Percentiles rank a stretch among this genome's conserved stretches.
Evolutionary conservation across 2,888 invertebrate species (phyloP).

Genomic region (Megalurothrips usitatus): DNA sequence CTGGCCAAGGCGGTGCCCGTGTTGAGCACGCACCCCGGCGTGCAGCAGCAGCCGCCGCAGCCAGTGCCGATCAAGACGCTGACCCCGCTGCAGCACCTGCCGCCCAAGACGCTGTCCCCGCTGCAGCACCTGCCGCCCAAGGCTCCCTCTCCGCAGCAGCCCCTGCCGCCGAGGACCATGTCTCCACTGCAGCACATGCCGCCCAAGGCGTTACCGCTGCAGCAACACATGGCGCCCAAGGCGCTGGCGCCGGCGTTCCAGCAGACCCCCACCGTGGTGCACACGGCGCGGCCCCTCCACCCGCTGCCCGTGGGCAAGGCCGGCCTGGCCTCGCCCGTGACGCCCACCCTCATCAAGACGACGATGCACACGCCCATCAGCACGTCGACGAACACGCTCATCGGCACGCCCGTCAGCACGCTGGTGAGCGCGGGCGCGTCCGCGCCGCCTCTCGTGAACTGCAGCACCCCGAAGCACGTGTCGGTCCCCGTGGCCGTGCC

Average conservation of each 20-base stretch:
- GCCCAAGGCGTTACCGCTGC: too few relatives aligned
- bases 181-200: too few relatives aligned
- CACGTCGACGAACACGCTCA: neutral
- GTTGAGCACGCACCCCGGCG: neutral
- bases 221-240: too few relatives aligned
- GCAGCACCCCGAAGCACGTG: neutral
- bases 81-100: neutral
- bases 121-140: neutral
- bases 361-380: neutral
- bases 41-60: neutral
- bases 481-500: neutral
- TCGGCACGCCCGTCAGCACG: neutral
- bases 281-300: too few relatives aligned
- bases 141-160: neutral
- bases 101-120: neutral
- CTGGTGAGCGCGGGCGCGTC: neutral
- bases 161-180: neutral
- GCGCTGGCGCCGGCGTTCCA: too few relatives aligned
- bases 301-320: too few relatives aligned
- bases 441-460: neutral
- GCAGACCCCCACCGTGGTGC: too few relatives aligned
- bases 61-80: neutral
- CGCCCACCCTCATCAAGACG: neutral
- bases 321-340: too few relatives aligned
- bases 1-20: conserved; percentile 6